Base-by-base conservation (phyloP, 2,888 invertebrate species). In the Schizaphis graminum region DNA sequence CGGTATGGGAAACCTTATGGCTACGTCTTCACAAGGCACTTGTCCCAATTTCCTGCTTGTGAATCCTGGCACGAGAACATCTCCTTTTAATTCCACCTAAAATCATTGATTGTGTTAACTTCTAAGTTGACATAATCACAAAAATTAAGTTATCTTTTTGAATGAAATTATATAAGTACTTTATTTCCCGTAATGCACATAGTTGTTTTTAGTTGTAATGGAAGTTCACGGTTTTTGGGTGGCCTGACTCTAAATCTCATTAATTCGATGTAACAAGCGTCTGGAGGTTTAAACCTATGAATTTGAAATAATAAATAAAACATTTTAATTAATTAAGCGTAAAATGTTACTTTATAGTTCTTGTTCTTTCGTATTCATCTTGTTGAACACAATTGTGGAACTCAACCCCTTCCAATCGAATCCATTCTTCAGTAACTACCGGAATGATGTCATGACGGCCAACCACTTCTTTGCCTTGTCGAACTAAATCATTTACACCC, bases 391-490 rank as follows among this genome's bases (percentile, higher is more conserved):
- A 98, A 93, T 98, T 97, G 96, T 99, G 99, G 96, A 99, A 99
- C 96, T 99, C 99, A 0, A 98, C 97, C 91, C 97, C 97, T 96
- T 99, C 99, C 93, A 99, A 97, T 85, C 99, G 97, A 95, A 99
- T 99, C 99, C 99, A 99, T 96, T 99, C 99, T 96, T 99, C 99
- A 0, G 99, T 99, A 95, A 98, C 98, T 41, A 99, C 98, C 47
- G 99, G 99, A 96, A 99, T 99, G 96, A 99, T 99, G 96, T 99
- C 99, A 96, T 99, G 99, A 8, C 99, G 97, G 0, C 99, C 99
- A 2, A 99, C 99, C 92, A 99, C 99, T 97, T 99, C 99, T 96
- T 98, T 98, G n/a, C 99, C 99, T 96, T 99, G 98, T n/a, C 99
- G 97, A 96, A 98, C 97, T 97, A 99, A 97, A 96, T 99, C 99